These are phyloP conservation scores for Diachasmimorpha longicaudata DNA, from an alignment of 1,140 invertebrate species.

Conservation along the genomic window DNA sequence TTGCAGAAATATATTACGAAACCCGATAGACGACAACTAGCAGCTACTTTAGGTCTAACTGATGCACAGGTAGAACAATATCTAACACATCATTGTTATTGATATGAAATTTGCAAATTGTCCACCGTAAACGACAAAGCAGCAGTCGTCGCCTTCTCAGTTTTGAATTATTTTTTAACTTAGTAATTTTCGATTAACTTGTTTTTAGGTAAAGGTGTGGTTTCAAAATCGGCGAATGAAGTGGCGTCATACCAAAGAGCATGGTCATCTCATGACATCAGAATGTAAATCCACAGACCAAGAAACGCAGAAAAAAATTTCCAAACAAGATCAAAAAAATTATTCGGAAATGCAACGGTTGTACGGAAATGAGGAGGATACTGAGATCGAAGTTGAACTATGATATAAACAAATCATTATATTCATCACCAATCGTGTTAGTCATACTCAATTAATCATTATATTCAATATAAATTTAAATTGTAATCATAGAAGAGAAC, in stretches of 20 bases:
- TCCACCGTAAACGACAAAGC: no score
- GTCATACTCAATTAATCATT: no score
- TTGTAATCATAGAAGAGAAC: no score
- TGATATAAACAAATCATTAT: slow-evolving; percentile 20
- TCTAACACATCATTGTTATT: no score
- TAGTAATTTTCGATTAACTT: slow-evolving; percentile 17
- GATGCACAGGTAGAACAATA: slow-evolving; percentile 83
- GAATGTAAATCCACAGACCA: slow-evolving; percentile 35
- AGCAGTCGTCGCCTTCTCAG: no score
- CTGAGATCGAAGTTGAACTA: slow-evolving; percentile 60
- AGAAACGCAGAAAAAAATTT: slow-evolving; percentile 39
- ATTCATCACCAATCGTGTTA: no score
- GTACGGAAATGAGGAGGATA: slow-evolving; percentile 49
- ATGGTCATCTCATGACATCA: slow-evolving; percentile 45
- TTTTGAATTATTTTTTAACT: not conserved
- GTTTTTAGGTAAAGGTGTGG: slow-evolving; percentile 85
- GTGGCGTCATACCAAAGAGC: slow-evolving; percentile 85
- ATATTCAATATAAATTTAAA: no score
- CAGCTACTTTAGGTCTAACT: slow-evolving; percentile 87
- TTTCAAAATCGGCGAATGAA: slow-evolving; percentile 95
- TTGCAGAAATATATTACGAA: slow-evolving; percentile 96
- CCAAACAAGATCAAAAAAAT: slow-evolving; percentile 35
- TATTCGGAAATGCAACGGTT: slow-evolving; percentile 36
- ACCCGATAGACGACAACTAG: slow-evolving; percentile 87
- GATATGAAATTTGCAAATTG: no score